phyloP scores from a whole-genome alignment of 1,140 invertebrate genomes.

The Drusus annulatus region DNA sequence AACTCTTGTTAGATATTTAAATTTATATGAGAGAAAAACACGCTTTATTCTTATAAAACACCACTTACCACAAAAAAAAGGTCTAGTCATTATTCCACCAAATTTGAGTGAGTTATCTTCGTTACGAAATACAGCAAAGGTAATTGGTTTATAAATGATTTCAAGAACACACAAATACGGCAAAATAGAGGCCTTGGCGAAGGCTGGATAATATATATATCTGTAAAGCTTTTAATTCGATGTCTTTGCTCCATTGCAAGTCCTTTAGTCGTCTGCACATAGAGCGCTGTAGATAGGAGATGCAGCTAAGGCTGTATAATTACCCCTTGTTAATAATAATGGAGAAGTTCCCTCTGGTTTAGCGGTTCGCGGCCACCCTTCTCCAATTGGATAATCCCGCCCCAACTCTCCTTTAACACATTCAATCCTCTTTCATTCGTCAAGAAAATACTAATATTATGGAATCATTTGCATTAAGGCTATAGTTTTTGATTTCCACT shows the following conservation, averaged over 20 bases:
- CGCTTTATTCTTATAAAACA: too few species aligned
- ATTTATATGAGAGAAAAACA: too few species aligned
- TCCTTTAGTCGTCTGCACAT: neutral
- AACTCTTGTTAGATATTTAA: too few species aligned
- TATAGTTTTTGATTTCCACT: too few species aligned
- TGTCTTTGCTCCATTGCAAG: slow-evolving; percentile 18
- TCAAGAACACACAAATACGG: too few species aligned
- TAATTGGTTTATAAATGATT: too few species aligned
- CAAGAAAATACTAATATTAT: neutral
- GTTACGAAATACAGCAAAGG: too few species aligned
- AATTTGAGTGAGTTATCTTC: too few species aligned
- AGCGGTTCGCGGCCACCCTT: slow-evolving; percentile 44
- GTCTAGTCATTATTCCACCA: too few species aligned
- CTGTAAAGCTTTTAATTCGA: slow-evolving; percentile 33
- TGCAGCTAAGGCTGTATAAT: slow-evolving; percentile 55
- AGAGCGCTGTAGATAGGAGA: neutral
- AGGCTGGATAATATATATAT: neutral
- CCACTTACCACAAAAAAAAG: too few species aligned
- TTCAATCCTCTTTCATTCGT: neutral
- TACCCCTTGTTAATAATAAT: slow-evolving; percentile 51
- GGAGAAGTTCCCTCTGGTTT: slow-evolving; percentile 38
- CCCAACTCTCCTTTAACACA: slow-evolving; percentile 60
- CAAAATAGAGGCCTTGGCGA: neutral
- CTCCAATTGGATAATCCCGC: slow-evolving; percentile 57
- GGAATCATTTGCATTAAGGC: neutral